Evolutionary conservation across 1,140 invertebrate species (phyloP), one percentile per base, ranked within the genome.

Genomic region (Hormaphis cornu): DNA sequence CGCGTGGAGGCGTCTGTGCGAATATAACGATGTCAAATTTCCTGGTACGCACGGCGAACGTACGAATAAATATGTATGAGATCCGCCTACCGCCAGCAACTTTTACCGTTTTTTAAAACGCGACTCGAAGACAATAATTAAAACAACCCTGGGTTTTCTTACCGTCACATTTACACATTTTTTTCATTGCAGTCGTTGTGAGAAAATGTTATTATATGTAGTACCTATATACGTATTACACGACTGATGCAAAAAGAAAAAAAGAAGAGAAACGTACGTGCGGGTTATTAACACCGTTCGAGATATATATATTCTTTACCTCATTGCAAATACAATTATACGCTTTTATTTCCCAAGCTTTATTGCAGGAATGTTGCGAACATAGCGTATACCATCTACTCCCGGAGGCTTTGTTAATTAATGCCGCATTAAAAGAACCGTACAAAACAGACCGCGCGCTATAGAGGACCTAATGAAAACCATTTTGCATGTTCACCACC

Each of bases 21-120:
- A 40, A 56, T 58, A n/a, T n/a, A 58, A 40, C n/a, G n/a, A 37
- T 40, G 14, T 40, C 35, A 24, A 58, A 58, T 58, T 40, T 37
- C 54, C 33, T 40, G 54, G 54, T 37, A 40, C 22, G 8, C n/a
- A 46, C 9, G 24, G 7, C 14, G 22, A 24, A n/a, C n/a, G n/a
- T n/a, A n/a, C 40, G 33, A 58, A 58, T 37, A 58, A 58, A n/a
- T n/a, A n/a, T 58, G 8, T n/a, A 58, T 40, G 54, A 58, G 54
- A 24, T 35, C 54, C 54, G 54, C 54, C 54, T 58, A 52, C 22
- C 5, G 26, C 14, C 16, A 9, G n/a, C 22, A 16, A 22, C 54
- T n/a, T n/a, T n/a, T n/a, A n/a, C n/a, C n/a, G n/a, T n/a, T n/a
- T n/a, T n/a, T n/a, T n/a, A n/a, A n/a, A 58, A 58, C 9, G 14